Evolutionary conservation across 2,113 vertebrate species (phyloP), one percentile per base, ranked within the genome.

Genomic region (Cyphotilapia sp.): DNA sequence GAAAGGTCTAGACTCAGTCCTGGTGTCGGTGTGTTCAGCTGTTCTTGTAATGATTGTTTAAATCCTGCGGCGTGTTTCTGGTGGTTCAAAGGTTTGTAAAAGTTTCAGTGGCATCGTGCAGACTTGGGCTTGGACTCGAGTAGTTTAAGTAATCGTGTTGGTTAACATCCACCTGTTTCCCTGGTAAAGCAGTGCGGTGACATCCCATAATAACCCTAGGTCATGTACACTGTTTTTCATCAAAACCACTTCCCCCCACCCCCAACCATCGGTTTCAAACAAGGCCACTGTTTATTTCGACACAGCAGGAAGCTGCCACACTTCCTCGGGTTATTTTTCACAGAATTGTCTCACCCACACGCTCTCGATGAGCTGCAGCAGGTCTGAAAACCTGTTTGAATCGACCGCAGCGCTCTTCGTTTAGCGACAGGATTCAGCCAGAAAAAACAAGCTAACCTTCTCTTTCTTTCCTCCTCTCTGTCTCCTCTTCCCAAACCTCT

Each of bases 141-240:
- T 27, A 27, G 16, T 76, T 47, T 49, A 31, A 49, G 71, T 12
- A 6, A 19, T 31, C 24, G 4, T 78, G 71, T 31, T 29, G 42
- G 71, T 49, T 78, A 31, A 74, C 27, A 31, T 31, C 45, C 42
- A 78, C 45, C 74, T 49, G 74, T 31, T 45, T 9, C 35, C 9
- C 71, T 19, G 16, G 6, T 19, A 19, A 78, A 78, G 16, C 24
- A 8, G 24, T 57, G 80, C 7, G 29, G 78, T 47, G 66, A 81
- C 81, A 45, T 82, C 85, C 83, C 74, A 88, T 87, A 88, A 86
- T 91, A 91, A 53, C 8, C 45, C 4, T 4, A 2, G 85, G 38
- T 54, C 82, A 82, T 11, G 14, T 6, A 38, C 12, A 27, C 4
- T 7, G 29, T 14, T 35, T 27, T 6, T 16, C 35, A 22, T 16